Evolutionary conservation across 2,888 invertebrate species (phyloP), one percentile per base, ranked within the genome.

Genomic region (Trichogramma dendrolimi): DNA sequence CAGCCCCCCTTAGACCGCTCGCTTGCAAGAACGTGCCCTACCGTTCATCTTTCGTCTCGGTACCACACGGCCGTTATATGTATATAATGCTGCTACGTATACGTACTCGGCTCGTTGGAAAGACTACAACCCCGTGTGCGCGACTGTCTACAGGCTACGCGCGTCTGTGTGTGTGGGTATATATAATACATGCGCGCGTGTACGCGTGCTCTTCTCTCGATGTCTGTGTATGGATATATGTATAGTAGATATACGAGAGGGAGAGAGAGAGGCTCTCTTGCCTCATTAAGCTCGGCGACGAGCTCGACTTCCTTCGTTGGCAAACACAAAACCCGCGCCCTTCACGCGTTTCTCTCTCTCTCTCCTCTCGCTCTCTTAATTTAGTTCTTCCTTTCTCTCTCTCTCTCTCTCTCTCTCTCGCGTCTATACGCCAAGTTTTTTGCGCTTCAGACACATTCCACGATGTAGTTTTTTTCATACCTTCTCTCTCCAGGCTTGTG

Each of bases 241-340:
- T n/a, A n/a, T n/a, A n/a, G n/a, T n/a, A n/a, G n/a, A n/a, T n/a
- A n/a, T n/a, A n/a, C n/a, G n/a, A n/a, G n/a, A n/a, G n/a, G n/a
- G n/a, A n/a, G n/a, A n/a, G n/a, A 14, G 47, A n/a, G 4, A 5
- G 47, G n/a, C 47, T n/a, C 47, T 14, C 11, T 59, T 62, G 60
- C 62, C 62, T 65, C 65, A 65, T 65, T 65, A 65, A 65, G 58
- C 59, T 48, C 50, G 52, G 63, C 58, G 60, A 63, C 63, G 55
- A 61, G 52, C 61, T 63, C 51, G 14, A 14, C 60, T 61, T 61
- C 58, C 61, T 60, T 59, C 60, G 57, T 55, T 52, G 58, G 60
- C 58, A 65, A 65, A 65, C 61, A 61, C 14, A 14, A 14, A 64
- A 61, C 64, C 59, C 40, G 47, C 52, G 58, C 14, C 14, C 52